Evolutionary conservation across 2,113 vertebrate genomes (phyloP).

Genomic region (Crotophaga sulcirostris): DNA sequence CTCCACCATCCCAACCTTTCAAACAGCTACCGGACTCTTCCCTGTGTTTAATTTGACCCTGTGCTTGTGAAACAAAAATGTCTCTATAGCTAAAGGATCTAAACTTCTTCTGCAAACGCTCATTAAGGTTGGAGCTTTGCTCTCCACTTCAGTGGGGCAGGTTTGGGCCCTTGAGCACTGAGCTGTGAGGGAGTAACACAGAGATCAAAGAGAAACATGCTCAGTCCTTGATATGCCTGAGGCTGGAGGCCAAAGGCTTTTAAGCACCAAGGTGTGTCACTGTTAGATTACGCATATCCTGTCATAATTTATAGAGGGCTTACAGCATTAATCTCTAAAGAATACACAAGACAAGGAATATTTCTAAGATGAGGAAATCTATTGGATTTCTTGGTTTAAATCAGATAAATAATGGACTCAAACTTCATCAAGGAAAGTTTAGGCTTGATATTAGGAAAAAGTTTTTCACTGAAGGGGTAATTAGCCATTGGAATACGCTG

Average conservation of each 20-base stretch:
- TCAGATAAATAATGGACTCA: not conserved
- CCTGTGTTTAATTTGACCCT: not conserved
- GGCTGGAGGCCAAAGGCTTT: not conserved
- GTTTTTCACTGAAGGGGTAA: too few species aligned
- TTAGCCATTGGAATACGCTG: too few species aligned
- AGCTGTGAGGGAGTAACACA: not conserved
- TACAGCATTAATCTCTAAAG: not conserved
- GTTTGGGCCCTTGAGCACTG: not conserved
- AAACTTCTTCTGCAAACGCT: not conserved
- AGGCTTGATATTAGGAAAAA: too few species aligned
- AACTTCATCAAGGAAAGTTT: too few species aligned
- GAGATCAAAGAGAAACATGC: not conserved
- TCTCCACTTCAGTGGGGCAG: not conserved
- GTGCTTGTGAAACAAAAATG: not conserved
- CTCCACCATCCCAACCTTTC: not conserved
- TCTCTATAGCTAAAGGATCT: not conserved
- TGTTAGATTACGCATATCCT: not conserved
- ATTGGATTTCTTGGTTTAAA: not conserved
- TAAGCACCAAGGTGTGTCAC: not conserved
- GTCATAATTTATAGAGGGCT: not conserved
- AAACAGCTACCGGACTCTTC: not conserved
- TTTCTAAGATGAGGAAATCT: not conserved
- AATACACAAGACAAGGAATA: not conserved
- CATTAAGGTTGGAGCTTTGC: not conserved
- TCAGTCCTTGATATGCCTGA: not conserved